Base-by-base conservation (phyloP, 2,888 invertebrate species). In the Hipparchia semele region DNA sequence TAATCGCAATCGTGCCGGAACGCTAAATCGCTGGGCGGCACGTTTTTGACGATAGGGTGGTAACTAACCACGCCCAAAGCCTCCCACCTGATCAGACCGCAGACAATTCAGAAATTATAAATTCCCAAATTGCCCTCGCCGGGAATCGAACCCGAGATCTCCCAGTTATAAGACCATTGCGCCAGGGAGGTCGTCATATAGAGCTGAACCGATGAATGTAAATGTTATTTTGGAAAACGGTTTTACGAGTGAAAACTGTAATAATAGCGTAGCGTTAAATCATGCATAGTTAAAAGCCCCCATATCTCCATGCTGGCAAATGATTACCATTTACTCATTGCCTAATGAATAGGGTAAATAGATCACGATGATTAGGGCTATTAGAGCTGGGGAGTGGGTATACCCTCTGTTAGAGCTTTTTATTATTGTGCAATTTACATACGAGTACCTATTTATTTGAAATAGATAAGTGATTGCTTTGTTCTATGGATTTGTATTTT, bases 221-320 rank as follows among this genome's bases (percentile, higher is more conserved):
- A 60, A 60, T 10, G 59, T 60, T 9, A 10, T 60, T 23, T 33
- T 33, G 39, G 39, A 39, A 60, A 60, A 13, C 59, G 33, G 39
- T 60, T 60, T 33, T 10, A 67, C 60, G 71, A 73, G 67, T 73
- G 73, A 67, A 59, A 73, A 72, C 72, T 65, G 74, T 75, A 73
- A 72, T 71, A 74, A 78, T 74, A 64, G 74, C 73, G 64, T 58
- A 56, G 76, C 72, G 76, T 76, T 78, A 77, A 79, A 79, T 80
- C 77, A 76, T 68, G 75, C 77, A 78, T 78, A 80, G 80, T 79
- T 80, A 79, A 80, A 81, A 78, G 81, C 79, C 79, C 79, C 73
- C 79, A 79, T 79, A 77, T 78, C 77, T 75, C 78, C 77, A 72
- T 67, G 61, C 72, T 69, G 75, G 73, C 74, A 75, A 75, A 72